Evolutionary conservation across 2,113 vertebrate genomes (phyloP), one percentile per base, ranked within the genome.

Genomic region (Xiphorhynchus elegans): DNA sequence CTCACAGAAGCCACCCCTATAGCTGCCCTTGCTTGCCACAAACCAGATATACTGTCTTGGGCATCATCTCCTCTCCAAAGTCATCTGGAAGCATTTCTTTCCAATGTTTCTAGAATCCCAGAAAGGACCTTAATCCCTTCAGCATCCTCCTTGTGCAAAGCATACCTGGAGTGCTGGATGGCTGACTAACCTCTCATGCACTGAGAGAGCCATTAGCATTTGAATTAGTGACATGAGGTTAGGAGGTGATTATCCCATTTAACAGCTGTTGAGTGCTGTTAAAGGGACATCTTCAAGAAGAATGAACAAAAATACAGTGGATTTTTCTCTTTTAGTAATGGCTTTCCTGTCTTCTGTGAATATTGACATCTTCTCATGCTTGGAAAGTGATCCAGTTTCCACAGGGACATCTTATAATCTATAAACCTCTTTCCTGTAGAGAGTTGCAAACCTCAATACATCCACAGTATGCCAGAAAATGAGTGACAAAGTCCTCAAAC

Each of bases 191-290:
- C 95, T 86, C 85, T 77, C 33, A 42, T 72, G 78, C 88, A 94
- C 94, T 75, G 91, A 89, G 42, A 78, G 42, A 78, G 50, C 84
- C 93, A 97, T 97, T 98, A 98, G 97, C 97, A 97, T 97, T 82
- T 98, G 97, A 98, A 98, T 98, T 97, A 97, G 89, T 76, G 93
- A 96, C 97, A 86, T 11, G 94, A 94, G 96, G 97, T 97, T 97
- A 97, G 96, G 89, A 89, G 93, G 86, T 25, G 95, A 98, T 98
- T 97, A 98, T 96, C 97, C 93, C 77, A 72, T 91, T 96, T 95
- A 97, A 91, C 97, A 98, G 97, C 97, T 98, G 97, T 94, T 96
- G 90, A 94, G 62, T 87, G 92, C 91, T 95, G 64, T 96, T 97
- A 96, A 95, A 91, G 67, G 73, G 88, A 94, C 80, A 92, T 47